A percentile compares a stretch with the other conserved stretches of the same genome.
These are phyloP conservation scores for Plusia festucae DNA, from an alignment of 2,888 invertebrate species.

Conservation along the genomic window DNA sequence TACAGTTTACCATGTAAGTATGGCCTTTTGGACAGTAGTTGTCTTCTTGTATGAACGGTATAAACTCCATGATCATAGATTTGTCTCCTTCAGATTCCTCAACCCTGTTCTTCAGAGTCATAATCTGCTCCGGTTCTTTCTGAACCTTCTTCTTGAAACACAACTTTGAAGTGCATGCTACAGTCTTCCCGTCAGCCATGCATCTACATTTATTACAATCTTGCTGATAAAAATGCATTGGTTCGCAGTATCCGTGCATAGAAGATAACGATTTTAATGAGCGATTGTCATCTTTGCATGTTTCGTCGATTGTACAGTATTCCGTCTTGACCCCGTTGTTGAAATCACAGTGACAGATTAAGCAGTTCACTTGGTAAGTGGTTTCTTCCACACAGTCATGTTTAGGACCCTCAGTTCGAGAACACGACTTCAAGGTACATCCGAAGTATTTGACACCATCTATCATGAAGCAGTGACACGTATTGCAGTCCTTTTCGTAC, in stretches of 20 bases:
- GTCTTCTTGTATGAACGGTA: constrained; percentile 69
- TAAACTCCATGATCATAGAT: constrained; percentile 67
- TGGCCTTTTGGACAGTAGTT: constrained; percentile 69
- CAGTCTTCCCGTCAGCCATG: constrained; percentile 70
- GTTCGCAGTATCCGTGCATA: constrained; percentile 77
- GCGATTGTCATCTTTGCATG: constrained; percentile 43
- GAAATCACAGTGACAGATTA: constrained; percentile 70
- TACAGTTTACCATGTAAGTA: constrained; percentile 77
- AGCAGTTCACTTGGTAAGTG: constrained; percentile 69
- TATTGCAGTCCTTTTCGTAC: constrained; percentile 76
- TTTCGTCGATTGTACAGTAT: constrained; percentile 63
- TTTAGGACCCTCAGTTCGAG: not conserved
- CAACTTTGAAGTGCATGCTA: constrained; percentile 67
- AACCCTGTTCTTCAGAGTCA: not conserved
- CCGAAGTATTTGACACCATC: constrained; percentile 71
- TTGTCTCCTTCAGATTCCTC: constrained; percentile 13
- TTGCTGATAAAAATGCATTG: constrained; percentile 69
- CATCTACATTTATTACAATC: constrained; percentile 78
- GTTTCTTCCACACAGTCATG: constrained; percentile 69
- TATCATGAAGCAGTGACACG: constrained; percentile 70
- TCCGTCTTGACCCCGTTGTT: constrained; percentile 60
- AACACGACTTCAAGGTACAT: constrained; percentile 78
- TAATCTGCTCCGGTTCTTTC: not conserved
- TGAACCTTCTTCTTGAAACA: constrained; percentile 45
- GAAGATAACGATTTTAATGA: constrained; percentile 44